Conservation (phyloP, 64 coral and sea anemone species). For the Montipora foliosa region DNA sequence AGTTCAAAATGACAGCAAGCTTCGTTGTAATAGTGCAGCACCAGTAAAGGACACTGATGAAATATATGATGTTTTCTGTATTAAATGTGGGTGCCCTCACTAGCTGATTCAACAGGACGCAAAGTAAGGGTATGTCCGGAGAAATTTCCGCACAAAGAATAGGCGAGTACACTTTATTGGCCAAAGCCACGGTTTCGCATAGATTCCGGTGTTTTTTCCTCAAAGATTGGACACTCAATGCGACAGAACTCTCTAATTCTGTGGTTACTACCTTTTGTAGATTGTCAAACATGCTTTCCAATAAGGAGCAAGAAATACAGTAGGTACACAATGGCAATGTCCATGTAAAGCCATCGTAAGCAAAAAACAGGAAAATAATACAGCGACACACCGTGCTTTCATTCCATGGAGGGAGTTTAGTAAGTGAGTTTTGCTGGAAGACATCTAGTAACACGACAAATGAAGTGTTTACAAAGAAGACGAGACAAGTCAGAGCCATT, state of each 20-base stretch:
- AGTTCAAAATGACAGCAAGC: background rate
- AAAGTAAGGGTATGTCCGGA: background rate
- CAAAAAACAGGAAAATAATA: background rate
- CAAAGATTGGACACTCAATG: background rate
- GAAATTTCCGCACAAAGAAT: background rate
- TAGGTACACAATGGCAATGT: background rate
- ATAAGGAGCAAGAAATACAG: background rate
- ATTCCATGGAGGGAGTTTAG: background rate
- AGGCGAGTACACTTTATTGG: conserved; percentile 7
- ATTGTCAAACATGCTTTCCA: background rate
- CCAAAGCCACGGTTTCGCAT: background rate
- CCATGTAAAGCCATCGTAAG: background rate
- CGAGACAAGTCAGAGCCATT: background rate
- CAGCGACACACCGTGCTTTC: background rate
- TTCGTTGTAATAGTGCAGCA: background rate
- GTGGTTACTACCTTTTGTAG: background rate
- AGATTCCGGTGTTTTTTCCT: background rate
- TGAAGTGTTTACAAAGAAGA: background rate
- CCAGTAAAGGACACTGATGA: background rate
- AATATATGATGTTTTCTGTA: background rate
- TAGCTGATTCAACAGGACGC: background rate
- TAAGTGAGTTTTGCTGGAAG: background rate
- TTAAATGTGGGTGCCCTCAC: background rate
- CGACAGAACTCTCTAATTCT: background rate
- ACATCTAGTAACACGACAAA: background rate